Evolutionary conservation across 2,797 vertebrate genomes (phyloP), one percentile per base, ranked within the genome.

Genomic region (Decapterus maruadsi): DNA sequence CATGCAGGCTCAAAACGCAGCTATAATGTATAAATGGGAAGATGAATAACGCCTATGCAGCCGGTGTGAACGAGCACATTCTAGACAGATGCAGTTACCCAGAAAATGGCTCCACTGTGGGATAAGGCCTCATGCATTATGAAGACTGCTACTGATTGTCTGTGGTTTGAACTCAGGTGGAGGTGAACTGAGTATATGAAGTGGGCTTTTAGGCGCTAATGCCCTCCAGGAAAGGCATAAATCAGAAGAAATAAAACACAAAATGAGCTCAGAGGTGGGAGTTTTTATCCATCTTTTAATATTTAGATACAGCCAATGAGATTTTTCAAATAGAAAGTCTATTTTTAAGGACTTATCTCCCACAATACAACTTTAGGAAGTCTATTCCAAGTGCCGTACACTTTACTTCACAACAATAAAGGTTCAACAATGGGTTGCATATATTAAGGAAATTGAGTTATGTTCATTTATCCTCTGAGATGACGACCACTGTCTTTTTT

Each of bases 61-160:
- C 36, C 40, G 63, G 57, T 40, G 54, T 68, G 71, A 81, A 73
- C 65, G 59, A 81, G 57, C 51, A 64, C 65, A 60, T 78, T 51
- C 54, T 64, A 77, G 72, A 87, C 65, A 48, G 59, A 82, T 50
- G 82, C 77, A 70, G 36, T 74, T 78, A 68, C 20, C 54, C 71
- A 78, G 77, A 84, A 87, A 80, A 85, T 66, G 55, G 56, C 31
- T 80, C 57, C 22, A 9, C 38, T 46, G 60, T 54, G 61, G 59
- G 31, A n/a, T 29, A 9, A 55, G 38, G 58, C 55, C 45, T 84
- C 67, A 75, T 80, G 59, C 56, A 69, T 87, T 72, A 79, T 78
- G 62, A 68, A 84, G 55, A 68, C 34, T 34, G 43, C 8, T 17
- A 38, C 40, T 50, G 67, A 36, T 40, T 60, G 54, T 78, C 73